phyloP scores from a whole-genome alignment of 2,888 invertebrate genomes.

The Athrips mouffetella region DNA sequence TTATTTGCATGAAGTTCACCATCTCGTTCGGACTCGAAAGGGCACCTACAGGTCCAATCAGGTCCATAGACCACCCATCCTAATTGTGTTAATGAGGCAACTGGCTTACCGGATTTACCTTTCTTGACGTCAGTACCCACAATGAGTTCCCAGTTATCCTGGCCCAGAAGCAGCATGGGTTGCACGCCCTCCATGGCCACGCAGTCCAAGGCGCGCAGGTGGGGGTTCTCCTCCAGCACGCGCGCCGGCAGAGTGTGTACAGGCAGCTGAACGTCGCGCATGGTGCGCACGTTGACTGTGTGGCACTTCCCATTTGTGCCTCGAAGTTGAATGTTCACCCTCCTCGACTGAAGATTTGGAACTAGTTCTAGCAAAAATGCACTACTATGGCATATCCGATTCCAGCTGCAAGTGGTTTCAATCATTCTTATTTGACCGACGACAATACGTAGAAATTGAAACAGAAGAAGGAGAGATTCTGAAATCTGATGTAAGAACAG shows the following conservation, averaged over 20 bases:
- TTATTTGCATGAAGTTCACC: background rate
- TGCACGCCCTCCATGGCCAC: too few relatives aligned
- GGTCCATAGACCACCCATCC: constrained; percentile 18
- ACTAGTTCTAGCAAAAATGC: too few relatives aligned
- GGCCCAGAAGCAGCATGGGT: constrained; percentile 13
- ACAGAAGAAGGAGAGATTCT: too few relatives aligned
- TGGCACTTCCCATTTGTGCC: background rate
- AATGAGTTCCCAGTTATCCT: constrained; percentile 18
- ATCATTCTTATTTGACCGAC: too few relatives aligned
- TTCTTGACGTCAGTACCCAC: constrained; percentile 3
- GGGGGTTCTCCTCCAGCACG: background rate
- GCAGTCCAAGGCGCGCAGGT: background rate
- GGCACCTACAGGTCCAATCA: background rate
- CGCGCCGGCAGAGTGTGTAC: background rate
- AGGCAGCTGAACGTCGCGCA: background rate
- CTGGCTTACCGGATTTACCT: constrained; percentile 17
- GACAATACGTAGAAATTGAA: too few relatives aligned
- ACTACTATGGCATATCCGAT: too few relatives aligned
- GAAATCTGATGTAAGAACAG: too few relatives aligned
- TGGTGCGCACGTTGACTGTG: background rate
- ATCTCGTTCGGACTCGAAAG: background rate
- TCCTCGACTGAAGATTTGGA: background rate
- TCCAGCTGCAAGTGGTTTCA: too few relatives aligned
- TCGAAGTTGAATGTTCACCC: background rate
- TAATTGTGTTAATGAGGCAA: constrained; percentile 13